Base-by-base conservation (phyloP, 2,797 vertebrate genomes). In the Malurus leucopterus region DNA sequence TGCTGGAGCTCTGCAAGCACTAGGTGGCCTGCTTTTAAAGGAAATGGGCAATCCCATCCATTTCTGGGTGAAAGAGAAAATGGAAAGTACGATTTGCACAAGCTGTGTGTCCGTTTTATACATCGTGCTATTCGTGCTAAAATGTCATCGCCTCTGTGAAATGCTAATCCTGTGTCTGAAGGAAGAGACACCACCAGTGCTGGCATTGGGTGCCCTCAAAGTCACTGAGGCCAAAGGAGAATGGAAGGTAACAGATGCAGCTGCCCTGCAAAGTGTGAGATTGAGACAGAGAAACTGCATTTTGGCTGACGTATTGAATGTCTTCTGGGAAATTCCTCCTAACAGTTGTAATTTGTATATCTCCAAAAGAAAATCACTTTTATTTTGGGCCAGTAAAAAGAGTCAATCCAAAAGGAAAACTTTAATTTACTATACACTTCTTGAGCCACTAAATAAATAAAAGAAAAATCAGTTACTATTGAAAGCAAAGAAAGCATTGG, bases 21-120 rank as follows among this genome's bases (percentile, higher is more conserved):
- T 89, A 93, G 93, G 46, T 93, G 95, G 82, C 94, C 90, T 75
- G 62, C 92, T 92, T 73, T 50, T 50, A 92, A 91, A 91, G 68
- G 79, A 53, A 85, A 94, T 81, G 61, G 26, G 73, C 29, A 64
- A 47, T 27, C 36, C 29, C 65, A 10, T 23, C 47, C 4, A 0
- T 22, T 47, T 55, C 63, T 10, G 26, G 1, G 6, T 8, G 34
- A 50, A 27, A 32, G 15, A 54, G 22, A 46, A 30, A 32, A 36
- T 20, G 22, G 24, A 44, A 91, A 46, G 41, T 21, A 19, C 29
- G 9, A 18, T 82, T 82, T 23, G 6, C 24, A 15, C 22, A 20
- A 74, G 22, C 11, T 21, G 7, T 8, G 21, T 32, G 6, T 53
- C 15, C 41, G 0, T 50, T 77, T 83, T 38, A n/a, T 51, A 49